phyloP scores from a whole-genome alignment of 2,888 invertebrate species.

The Netelia inedita region DNA sequence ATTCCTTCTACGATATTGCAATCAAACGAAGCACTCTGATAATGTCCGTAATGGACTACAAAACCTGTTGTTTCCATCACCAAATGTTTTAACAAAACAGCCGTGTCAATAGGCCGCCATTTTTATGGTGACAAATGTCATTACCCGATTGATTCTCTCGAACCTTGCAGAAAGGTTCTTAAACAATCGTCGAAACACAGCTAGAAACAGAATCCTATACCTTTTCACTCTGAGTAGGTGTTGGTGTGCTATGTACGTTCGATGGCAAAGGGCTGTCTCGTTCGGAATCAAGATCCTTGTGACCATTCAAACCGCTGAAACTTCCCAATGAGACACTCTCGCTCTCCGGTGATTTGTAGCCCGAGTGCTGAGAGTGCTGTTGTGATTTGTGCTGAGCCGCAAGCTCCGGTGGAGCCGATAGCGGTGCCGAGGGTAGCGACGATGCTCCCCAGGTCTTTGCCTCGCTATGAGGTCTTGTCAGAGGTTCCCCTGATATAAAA shows the following conservation, averaged over 20 bases:
- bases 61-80: too few relatives aligned
- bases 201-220: constrained; percentile 45
- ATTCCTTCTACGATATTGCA: too few relatives aligned
- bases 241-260: constrained; percentile 76
- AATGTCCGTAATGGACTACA: too few relatives aligned
- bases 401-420: constrained; percentile 89
- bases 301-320: constrained; percentile 82
- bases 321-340: constrained; percentile 84
- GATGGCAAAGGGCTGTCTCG: constrained; percentile 82
- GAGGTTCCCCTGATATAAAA: constrained; percentile 88
- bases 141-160: background rate
- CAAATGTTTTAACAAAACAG: too few relatives aligned
- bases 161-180: background rate
- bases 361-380: constrained; percentile 81
- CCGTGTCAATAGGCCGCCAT: too few relatives aligned
- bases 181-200: background rate
- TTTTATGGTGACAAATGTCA: too few relatives aligned
- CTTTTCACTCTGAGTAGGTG: constrained; percentile 77
- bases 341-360: constrained; percentile 84
- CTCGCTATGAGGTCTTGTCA: constrained; percentile 95
- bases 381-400: constrained; percentile 86
- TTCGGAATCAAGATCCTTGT: constrained; percentile 83
- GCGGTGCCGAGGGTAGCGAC: constrained; percentile 88
- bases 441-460: constrained; percentile 91
- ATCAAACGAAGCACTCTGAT: too few relatives aligned